Evolutionary conservation across 2,113 vertebrate species (phyloP).

Genomic region (Boulengeromyrus knoepffleri): DNA sequence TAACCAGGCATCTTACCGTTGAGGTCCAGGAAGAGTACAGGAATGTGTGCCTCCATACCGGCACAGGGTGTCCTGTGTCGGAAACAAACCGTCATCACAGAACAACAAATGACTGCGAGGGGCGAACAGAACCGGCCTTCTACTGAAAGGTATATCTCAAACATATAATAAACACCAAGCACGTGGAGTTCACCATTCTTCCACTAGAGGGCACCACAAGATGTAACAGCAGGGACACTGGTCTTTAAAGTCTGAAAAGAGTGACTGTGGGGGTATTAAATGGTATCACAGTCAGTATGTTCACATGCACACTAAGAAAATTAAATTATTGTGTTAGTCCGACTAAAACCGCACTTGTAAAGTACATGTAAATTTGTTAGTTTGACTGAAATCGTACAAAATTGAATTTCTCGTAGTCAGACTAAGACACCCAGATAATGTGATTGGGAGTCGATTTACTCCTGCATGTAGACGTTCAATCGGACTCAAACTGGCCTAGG

Average conservation of each 20-base stretch:
- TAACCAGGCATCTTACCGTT: slow-evolving; percentile 69
- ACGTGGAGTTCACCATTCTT: background rate
- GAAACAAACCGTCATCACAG: slow-evolving; percentile 17
- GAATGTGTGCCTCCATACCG: slow-evolving; percentile 92
- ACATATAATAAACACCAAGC: background rate
- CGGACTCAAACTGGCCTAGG: too few relatives aligned
- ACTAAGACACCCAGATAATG: too few relatives aligned
- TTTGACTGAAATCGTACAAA: too few relatives aligned
- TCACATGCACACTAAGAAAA: too few relatives aligned
- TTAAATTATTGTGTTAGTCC: too few relatives aligned
- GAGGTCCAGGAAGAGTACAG: slow-evolving; percentile 92
- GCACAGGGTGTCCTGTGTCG: slow-evolving; percentile 75
- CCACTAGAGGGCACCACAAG: background rate
- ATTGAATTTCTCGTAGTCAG: too few relatives aligned
- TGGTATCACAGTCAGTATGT: background rate
- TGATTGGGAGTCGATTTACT: too few relatives aligned
- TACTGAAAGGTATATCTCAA: background rate
- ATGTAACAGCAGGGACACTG: background rate
- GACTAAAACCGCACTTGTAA: too few relatives aligned
- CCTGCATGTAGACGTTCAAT: too few relatives aligned
- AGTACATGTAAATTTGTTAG: too few relatives aligned
- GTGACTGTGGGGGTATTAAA: background rate
- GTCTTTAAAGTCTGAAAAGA: background rate
- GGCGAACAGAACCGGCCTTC: background rate
- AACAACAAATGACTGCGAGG: background rate